phyloP scores from a whole-genome alignment of 1,140 invertebrate species.

The Aphaenogaster rudis region DNA sequence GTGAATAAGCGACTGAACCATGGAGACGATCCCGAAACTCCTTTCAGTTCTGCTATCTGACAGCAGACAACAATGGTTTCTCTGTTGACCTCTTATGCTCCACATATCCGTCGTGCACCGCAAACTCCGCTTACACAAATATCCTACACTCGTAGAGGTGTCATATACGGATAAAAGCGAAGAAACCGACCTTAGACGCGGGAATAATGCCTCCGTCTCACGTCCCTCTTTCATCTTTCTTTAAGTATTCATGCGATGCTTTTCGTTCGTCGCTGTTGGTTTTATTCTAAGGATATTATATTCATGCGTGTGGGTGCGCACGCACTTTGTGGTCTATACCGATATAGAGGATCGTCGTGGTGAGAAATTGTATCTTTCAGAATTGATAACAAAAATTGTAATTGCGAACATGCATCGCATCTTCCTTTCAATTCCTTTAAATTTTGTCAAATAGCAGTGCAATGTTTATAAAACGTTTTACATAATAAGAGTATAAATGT shows the following conservation, averaged over 20 bases:
- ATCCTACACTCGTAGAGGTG: conserved; percentile 36
- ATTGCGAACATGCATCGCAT: background rate
- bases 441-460: background rate
- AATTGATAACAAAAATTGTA: conserved; percentile 14
- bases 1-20: conserved; percentile 50
- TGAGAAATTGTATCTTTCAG: background rate
- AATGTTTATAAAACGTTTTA: background rate
- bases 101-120: conserved; percentile 70
- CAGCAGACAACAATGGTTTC: conserved; percentile 80
- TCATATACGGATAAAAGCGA: conserved; percentile 53
- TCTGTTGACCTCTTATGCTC: conserved; percentile 80
- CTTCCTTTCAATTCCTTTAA: background rate
- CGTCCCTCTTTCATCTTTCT: conserved; percentile 52
- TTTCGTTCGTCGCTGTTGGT: conserved; percentile 22
- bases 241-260: conserved; percentile 47
- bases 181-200: conserved; percentile 61
- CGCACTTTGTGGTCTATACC: background rate
- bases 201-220: conserved; percentile 67
- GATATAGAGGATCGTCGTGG: background rate
- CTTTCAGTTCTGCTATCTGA: conserved; percentile 67
- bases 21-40: conserved; percentile 60
- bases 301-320: background rate
- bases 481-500: background rate
- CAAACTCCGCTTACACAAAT: conserved; percentile 62
- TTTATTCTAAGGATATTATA: conserved; percentile 40